Evolutionary conservation across 2,797 vertebrate species (phyloP).

Genomic region (Hippopotamyrus pictus): DNA sequence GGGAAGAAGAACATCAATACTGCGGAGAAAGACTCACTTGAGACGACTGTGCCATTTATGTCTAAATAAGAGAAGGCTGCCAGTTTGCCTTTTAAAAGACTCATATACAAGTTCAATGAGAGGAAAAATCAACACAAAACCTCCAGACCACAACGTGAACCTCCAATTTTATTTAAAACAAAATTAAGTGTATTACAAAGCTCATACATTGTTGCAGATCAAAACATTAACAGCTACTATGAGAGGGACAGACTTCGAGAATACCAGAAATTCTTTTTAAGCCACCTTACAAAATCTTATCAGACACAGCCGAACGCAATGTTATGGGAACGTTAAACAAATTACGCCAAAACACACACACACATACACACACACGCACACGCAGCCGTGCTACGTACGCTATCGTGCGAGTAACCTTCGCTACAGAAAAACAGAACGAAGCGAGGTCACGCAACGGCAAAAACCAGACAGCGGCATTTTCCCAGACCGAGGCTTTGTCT

Average conservation of each 20-base stretch:
- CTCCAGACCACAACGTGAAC: neutral
- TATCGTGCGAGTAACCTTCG: neutral
- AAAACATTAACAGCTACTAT: neutral
- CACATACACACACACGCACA: neutral
- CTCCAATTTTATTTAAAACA: neutral
- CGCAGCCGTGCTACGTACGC: neutral
- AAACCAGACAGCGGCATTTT: neutral
- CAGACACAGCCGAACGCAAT: neutral
- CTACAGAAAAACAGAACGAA: neutral
- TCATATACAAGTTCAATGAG: neutral
- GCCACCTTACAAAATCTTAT: neutral
- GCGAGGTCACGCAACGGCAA: neutral
- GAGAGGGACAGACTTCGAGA: neutral
- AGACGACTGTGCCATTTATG: conserved; percentile 5
- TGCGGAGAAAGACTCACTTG: neutral
- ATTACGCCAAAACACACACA: neutral
- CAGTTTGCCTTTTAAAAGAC: neutral
- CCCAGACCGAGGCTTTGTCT: neutral
- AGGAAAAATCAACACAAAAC: neutral
- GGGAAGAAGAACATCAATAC: conserved; percentile 11
- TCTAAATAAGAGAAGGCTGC: neutral
- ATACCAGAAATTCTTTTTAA: neutral
- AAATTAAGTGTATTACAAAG: neutral
- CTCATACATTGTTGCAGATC: neutral
- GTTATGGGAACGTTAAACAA: neutral